These are phyloP conservation scores for Plestiodon gilberti DNA, from an alignment of 2,113 vertebrate genomes.

Conservation along the genomic window DNA sequence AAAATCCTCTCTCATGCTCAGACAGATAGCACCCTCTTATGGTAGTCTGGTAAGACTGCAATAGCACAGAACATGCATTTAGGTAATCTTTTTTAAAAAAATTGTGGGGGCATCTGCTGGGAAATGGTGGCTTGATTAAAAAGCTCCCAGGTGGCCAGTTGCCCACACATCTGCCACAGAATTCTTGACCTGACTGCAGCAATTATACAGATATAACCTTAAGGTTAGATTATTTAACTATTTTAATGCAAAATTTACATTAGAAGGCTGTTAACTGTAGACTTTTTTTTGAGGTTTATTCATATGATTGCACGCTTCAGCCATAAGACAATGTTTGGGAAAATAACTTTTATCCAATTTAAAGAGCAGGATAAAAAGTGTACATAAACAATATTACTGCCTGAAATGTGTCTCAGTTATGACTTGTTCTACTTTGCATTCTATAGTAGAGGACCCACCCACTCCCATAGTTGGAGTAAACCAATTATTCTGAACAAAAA, in stretches of 20 bases:
- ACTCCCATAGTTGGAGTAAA: not conserved
- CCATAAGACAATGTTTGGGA: not conserved
- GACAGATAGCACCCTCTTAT: conserved; percentile 62
- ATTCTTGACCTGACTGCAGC: not conserved
- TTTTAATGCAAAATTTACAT: not conserved
- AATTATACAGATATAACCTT: not conserved
- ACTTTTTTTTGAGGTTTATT: not conserved
- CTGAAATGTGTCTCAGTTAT: not conserved
- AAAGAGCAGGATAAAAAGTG: not conserved
- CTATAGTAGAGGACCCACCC: not conserved
- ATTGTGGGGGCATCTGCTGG: not conserved
- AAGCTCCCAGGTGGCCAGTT: not conserved
- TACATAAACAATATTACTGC: not conserved
- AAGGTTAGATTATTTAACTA: not conserved
- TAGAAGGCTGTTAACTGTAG: not conserved
- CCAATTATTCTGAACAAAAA: not conserved
- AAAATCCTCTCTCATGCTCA: rapidly evolving
- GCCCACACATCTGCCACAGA: not conserved
- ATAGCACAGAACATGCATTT: rapidly evolving
- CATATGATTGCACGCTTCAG: not conserved
- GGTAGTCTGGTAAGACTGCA: conserved; percentile 40
- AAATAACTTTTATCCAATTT: not conserved
- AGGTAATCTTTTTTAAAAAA: not conserved
- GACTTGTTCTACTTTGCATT: not conserved
- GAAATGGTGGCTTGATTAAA: not conserved